phyloP scores from a whole-genome alignment of 2,113 vertebrate species.

The Hippocampus abdominalis region DNA sequence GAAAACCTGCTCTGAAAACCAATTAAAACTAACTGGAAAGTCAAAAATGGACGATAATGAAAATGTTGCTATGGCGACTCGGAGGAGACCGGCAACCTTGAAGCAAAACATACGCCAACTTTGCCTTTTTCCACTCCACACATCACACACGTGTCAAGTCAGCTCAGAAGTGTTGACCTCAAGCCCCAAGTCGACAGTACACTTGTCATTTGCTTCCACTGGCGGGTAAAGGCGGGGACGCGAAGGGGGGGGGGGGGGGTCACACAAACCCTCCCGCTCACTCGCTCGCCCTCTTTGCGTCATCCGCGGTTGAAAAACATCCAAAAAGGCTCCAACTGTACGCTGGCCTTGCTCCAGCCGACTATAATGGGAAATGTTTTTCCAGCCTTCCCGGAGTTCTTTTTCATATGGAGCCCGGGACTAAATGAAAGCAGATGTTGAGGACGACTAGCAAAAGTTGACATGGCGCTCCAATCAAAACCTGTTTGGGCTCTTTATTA shows the following conservation, averaged over 20 bases:
- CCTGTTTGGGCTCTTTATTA: conserved; percentile 10
- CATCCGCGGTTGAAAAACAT: not conserved
- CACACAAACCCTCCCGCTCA: conserved; percentile 5
- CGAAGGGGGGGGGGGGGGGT: not conserved
- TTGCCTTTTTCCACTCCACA: not conserved
- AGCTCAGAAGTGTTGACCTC: not conserved
- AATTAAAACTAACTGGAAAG: no score
- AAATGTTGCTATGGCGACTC: not conserved
- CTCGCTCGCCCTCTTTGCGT: conserved; percentile 5
- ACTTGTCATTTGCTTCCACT: conserved; percentile 11
- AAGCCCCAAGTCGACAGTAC: not conserved
- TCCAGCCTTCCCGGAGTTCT: conserved; percentile 46
- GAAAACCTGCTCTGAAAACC: no score
- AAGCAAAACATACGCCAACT: not conserved
- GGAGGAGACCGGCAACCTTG: no score
- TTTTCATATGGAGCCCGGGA: conserved; percentile 57
- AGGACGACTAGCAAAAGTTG: conserved; percentile 57
- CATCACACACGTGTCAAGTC: not conserved
- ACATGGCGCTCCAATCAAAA: conserved; percentile 72
- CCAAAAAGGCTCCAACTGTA: conserved; percentile 33
- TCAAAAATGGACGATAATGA: no score
- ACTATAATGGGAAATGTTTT: conserved; percentile 65
- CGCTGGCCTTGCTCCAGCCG: conserved; percentile 47
- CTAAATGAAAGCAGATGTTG: conserved; percentile 79
- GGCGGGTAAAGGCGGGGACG: not conserved